phyloP scores from a whole-genome alignment of 2,888 invertebrate genomes.

The Pyralis farinalis region DNA sequence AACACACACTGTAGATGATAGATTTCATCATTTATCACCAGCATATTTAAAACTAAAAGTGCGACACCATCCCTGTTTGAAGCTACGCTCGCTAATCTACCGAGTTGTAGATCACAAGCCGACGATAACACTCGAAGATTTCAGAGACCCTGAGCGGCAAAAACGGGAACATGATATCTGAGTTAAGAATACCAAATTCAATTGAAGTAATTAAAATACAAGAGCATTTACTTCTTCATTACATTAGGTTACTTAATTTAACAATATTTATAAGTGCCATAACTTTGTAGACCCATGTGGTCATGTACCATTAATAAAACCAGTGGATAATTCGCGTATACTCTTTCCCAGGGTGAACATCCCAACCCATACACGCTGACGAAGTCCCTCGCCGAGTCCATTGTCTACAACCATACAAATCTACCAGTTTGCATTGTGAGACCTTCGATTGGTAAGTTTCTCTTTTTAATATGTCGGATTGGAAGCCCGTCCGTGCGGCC shows the following conservation, averaged over 20 bases:
- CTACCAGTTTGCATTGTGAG: conserved; percentile 95
- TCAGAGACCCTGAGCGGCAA: conserved; percentile 35
- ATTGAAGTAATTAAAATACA: conserved; percentile 9
- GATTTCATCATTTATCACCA: too few species aligned
- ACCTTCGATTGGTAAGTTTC: conserved; percentile 91
- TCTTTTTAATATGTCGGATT: too few species aligned
- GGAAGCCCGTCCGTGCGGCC: too few species aligned
- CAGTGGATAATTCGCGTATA: too few species aligned
- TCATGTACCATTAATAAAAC: too few species aligned
- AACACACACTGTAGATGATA: too few species aligned
- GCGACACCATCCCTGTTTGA: conserved; percentile 5
- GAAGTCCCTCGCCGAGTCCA: conserved; percentile 94
- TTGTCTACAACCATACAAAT: conserved; percentile 86
- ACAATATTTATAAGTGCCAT: too few species aligned
- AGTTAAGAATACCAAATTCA: conserved; percentile 34
- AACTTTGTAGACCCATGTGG: too few species aligned
- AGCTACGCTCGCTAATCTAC: conserved; percentile 5
- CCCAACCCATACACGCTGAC: conserved; percentile 98
- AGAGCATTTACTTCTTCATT: too few species aligned
- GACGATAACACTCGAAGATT: conserved; percentile 42
- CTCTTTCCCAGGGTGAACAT: conserved; percentile 85
- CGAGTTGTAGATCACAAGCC: conserved; percentile 15
- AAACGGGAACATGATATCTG: conserved; percentile 44
- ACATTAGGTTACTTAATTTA: too few species aligned
- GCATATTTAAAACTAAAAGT: conserved; percentile 25